Percentiles rank a stretch among this genome's conserved stretches.
Evolutionary conservation across 2,797 vertebrate species (phyloP).

Genomic region (Neosilurus mollespiculum): DNA sequence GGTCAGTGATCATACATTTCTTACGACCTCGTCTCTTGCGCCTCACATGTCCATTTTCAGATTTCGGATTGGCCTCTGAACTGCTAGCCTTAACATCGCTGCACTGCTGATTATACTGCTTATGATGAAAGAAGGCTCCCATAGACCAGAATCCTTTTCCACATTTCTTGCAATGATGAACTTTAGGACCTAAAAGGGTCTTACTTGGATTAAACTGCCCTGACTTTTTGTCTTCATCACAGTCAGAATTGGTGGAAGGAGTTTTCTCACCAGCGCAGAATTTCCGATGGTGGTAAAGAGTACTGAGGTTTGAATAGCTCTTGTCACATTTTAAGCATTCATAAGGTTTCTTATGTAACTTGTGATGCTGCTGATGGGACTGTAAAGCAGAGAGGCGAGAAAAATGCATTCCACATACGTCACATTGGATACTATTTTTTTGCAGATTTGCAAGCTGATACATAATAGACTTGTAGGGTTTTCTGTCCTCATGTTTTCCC

Average conservation of each 20-base stretch:
- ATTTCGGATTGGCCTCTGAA: background rate
- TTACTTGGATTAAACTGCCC: conserved; percentile 77
- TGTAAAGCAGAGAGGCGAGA: conserved; percentile 69
- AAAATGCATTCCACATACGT: conserved; percentile 70
- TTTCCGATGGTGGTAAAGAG: conserved; percentile 69
- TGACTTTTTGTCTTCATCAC: conserved; percentile 54
- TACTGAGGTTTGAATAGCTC: conserved; percentile 65
- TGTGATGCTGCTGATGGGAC: conserved; percentile 72
- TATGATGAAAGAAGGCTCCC: conserved; percentile 77
- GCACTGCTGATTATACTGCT: conserved; percentile 70
- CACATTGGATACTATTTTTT: conserved; percentile 64
- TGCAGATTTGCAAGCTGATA: conserved; percentile 60
- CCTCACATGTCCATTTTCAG: conserved; percentile 62
- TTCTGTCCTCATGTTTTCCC: conserved; percentile 60
- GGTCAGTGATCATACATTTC: conserved; percentile 65
- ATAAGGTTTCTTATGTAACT: conserved; percentile 64
- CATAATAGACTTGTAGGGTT: conserved; percentile 51
- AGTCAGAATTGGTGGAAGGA: conserved; percentile 1
- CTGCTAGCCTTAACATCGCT: conserved; percentile 63
- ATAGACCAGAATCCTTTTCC: conserved; percentile 81
- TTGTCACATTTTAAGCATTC: conserved; percentile 69
- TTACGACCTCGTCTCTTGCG: conserved; percentile 72
- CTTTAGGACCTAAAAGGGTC: conserved; percentile 78
- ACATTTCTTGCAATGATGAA: conserved; percentile 77
- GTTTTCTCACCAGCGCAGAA: conserved; percentile 60